Percentiles rank a stretch among this genome's conserved stretches.
phyloP scores from a whole-genome alignment of 1,140 invertebrate genomes.

The Zaprionus capensis region DNA sequence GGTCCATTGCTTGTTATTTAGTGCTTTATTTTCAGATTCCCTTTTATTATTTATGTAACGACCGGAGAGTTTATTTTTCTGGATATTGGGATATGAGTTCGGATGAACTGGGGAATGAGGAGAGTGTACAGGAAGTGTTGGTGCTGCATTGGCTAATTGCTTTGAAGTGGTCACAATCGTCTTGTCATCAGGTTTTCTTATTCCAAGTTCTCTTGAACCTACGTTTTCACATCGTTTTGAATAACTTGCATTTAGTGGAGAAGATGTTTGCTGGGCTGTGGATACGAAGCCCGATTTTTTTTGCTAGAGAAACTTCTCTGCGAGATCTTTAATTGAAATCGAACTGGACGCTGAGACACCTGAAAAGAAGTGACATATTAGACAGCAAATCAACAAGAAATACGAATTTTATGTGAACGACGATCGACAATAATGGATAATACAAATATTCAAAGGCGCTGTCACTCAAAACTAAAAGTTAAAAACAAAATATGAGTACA shows the following conservation, averaged over 20 bases:
- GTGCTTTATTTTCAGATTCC: conserved; percentile 29
- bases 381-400: neutral
- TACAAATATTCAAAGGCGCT: neutral
- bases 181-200: conserved; percentile 48
- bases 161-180: conserved; percentile 46
- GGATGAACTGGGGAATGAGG: conserved; percentile 68
- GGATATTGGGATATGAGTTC: conserved; percentile 53
- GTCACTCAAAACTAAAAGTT: neutral
- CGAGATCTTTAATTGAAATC: conserved; percentile 90
- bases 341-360: conserved; percentile 89
- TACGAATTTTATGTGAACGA: neutral
- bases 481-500: neutral
- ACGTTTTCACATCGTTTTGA: conserved; percentile 48
- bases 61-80: conserved; percentile 69
- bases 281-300: conserved; percentile 85
- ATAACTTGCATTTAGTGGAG: conserved; percentile 45
- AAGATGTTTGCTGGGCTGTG: conserved; percentile 48
- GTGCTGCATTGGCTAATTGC: conserved; percentile 58
- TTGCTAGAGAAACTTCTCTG: conserved; percentile 92
- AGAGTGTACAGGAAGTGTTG: conserved; percentile 71
- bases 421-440: neutral
- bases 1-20: conserved; percentile 40
- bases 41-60: conserved; percentile 73
- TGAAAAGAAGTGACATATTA: conserved; percentile 47
- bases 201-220: conserved; percentile 42